Evolutionary conservation across 2,888 invertebrate species (phyloP), one percentile per base, ranked within the genome.

Genomic region (Macrosiphum euphorbiae): DNA sequence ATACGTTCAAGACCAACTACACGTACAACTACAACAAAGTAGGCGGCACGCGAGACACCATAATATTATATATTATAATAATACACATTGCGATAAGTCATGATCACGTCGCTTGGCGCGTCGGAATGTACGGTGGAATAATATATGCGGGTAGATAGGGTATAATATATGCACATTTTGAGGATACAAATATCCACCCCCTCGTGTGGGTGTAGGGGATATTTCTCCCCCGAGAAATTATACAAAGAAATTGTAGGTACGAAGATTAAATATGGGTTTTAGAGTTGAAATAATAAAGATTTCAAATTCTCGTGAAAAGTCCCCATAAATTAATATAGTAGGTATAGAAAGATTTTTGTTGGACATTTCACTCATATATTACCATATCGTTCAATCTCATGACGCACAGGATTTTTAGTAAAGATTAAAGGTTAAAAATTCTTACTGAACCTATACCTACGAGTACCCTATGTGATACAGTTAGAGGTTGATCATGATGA

Each of bases 1-100:
- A 41, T 44, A 88, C 92, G 88, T 20, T n/a, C 50, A 90, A 47
- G 28, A 90, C 41, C 35, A 85, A 85, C 35, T 61, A 55, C 86
- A 92, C 92, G 52, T 44, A n/a, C 44, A 88, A 78, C 47, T 78
- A 88, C 92, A 88, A 58, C 88, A 93, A 93, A 85, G 93, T 93
- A 20, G n/a, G 85, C 35, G 67, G 67, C n/a, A 67, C 67, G n/a
- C 24, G 35, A 35, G 35, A 35, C 35, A 78, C 78, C 35, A 20
- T 78, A 78, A 35, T 35, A 58, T 61, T 61, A 44, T 44, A 3
- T 8, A 78, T 78, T 20, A 78, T 78, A 78, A 78, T 8, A 35
- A 78, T 41, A 35, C 35, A 35, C 78, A 86, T 86, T 86, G 86
- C 86, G 86, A 41, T 41, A 86, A 86, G 86, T 44, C 41, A 86